Evolutionary conservation across 1,140 invertebrate genomes (phyloP).

Genomic region (Apis dorsata): DNA sequence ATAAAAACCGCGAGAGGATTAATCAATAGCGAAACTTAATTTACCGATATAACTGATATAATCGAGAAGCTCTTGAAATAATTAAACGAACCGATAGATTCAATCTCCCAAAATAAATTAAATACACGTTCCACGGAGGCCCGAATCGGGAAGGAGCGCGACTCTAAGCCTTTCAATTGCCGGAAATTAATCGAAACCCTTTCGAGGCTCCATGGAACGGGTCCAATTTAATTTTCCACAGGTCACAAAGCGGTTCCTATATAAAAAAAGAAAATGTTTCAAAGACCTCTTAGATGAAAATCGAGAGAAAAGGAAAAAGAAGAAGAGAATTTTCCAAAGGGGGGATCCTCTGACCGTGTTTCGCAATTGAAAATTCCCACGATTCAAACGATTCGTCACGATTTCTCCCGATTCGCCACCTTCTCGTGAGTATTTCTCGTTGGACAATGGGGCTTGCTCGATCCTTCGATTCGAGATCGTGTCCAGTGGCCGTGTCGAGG

Average conservation of each 20-base stretch:
- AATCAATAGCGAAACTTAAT: not conserved
- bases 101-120: not conserved
- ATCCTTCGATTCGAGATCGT: slow-evolving; percentile 10
- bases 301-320: not conserved
- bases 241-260: not conserved
- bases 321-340: not conserved
- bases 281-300: no score
- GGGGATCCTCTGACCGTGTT: not conserved
- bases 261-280: not conserved
- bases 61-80: not conserved
- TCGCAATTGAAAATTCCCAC: slow-evolving; percentile 38
- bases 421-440: not conserved
- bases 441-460: slow-evolving; percentile 32
- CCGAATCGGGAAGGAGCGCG: no score
- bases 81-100: not conserved
- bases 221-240: not conserved
- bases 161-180: not conserved
- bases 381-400: slow-evolving; percentile 7
- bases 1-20: no score
- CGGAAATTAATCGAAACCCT: not conserved
- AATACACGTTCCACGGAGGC: not conserved
- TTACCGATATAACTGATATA: not conserved
- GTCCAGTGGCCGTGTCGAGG: not conserved
- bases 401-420: slow-evolving; percentile 11
- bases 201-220: not conserved